phyloP scores from a whole-genome alignment of 1,140 invertebrate genomes.

The Tetramorium simillimum region DNA sequence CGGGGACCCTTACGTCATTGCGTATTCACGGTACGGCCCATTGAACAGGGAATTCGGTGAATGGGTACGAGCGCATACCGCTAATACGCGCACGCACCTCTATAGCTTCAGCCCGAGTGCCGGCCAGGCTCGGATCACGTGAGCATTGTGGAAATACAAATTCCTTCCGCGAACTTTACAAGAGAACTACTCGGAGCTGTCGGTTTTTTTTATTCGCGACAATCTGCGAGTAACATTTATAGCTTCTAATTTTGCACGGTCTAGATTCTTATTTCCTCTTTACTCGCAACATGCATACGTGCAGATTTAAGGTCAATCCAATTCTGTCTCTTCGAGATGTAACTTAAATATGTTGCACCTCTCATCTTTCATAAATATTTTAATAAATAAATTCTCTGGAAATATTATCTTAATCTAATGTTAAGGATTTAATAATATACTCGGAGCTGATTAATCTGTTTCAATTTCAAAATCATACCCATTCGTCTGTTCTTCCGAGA shows the following conservation, averaged over 20 bases:
- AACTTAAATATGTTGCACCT: neutral
- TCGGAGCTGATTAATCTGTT: slow-evolving; percentile 13
- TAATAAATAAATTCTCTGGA: neutral
- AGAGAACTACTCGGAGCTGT: neutral
- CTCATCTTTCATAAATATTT: neutral
- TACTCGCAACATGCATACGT: neutral
- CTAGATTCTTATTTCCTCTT: neutral
- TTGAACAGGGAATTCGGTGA: slow-evolving; percentile 83
- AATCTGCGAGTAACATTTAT: neutral
- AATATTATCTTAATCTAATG: neutral
- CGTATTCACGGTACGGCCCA: slow-evolving; percentile 79
- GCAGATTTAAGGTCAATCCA: neutral
- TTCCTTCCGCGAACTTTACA: slow-evolving; percentile 24
- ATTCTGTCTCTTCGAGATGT: neutral
- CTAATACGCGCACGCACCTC: slow-evolving; percentile 52
- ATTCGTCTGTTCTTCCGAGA: slow-evolving; percentile 2
- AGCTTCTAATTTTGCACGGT: slow-evolving; percentile 8
- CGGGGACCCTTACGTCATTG: slow-evolving; percentile 78
- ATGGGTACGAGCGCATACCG: slow-evolving; percentile 73
- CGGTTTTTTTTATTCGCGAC: neutral
- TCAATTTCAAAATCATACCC: neutral
- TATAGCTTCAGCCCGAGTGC: slow-evolving; percentile 36
- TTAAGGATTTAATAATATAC: neutral
- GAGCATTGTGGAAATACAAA: slow-evolving; percentile 12
- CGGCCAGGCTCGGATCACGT: slow-evolving; percentile 18